Conservation (phyloP, 2,113 vertebrate species). For the Prochilodus magdalenae region DNA sequence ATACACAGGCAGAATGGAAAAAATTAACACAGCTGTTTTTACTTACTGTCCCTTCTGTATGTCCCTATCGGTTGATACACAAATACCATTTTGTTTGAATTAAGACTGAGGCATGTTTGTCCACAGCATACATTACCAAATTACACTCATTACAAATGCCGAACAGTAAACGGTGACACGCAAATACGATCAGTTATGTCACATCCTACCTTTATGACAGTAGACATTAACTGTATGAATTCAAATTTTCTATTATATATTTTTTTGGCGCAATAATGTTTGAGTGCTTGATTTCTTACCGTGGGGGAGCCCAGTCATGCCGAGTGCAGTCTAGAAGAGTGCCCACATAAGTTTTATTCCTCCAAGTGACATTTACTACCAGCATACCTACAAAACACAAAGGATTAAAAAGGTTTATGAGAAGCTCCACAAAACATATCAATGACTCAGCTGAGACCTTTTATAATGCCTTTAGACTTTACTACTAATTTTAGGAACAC, state of each 20-base stretch:
- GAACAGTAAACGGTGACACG: not conserved
- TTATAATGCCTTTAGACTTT: no score
- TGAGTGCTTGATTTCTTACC: slow-evolving; percentile 73
- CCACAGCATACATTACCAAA: not conserved
- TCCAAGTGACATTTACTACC: slow-evolving; percentile 98
- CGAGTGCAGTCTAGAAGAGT: slow-evolving; percentile 97
- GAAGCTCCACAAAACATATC: not conserved
- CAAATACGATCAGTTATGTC: not conserved
- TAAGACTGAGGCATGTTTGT: not conserved
- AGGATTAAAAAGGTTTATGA: not conserved
- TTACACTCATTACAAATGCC: not conserved
- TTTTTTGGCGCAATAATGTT: not conserved
- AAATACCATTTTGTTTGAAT: not conserved
- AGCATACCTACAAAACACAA: slow-evolving; percentile 85
- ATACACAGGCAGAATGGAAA: not conserved
- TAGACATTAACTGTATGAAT: not conserved
- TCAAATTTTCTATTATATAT: no score
- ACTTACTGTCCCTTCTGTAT: not conserved
- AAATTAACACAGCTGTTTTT: not conserved
- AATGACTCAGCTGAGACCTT: not conserved
- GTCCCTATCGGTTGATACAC: not conserved
- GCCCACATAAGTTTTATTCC: slow-evolving; percentile 98
- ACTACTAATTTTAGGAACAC: no score
- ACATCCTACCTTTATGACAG: not conserved
- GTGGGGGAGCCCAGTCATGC: slow-evolving; percentile 98